Evolutionary conservation across 2,888 invertebrate genomes (phyloP).

Genomic region (Rhagonycha lutea): DNA sequence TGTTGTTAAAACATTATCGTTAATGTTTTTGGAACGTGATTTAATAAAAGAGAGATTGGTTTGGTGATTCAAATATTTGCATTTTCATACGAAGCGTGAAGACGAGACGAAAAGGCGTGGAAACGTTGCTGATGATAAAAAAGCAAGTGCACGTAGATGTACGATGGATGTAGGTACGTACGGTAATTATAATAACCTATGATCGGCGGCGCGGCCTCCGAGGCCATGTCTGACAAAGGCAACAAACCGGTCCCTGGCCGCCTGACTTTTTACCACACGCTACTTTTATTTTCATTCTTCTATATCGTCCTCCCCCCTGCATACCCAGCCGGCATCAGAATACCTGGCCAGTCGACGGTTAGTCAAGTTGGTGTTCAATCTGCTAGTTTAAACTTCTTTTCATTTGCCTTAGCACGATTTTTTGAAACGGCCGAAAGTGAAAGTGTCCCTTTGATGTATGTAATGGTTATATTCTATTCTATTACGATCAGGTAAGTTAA

Average conservation of each 20-base stretch:
- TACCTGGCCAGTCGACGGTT: constrained; percentile 36
- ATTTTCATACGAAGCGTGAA: constrained; percentile 24
- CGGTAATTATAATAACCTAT: constrained; percentile 46
- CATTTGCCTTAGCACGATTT: neutral
- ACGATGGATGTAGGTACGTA: constrained; percentile 38
- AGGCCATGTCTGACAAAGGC: constrained; percentile 40
- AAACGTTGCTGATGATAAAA: constrained; percentile 39
- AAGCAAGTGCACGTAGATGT: constrained; percentile 42
- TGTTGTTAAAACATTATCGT: neutral
- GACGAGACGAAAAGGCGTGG: constrained; percentile 31
- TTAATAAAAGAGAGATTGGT: neutral
- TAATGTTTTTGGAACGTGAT: neutral
- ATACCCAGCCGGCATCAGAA: constrained; percentile 33
- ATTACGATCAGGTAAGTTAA: neutral
- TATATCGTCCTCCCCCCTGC: constrained; percentile 28
- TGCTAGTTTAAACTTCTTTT: constrained; percentile 27
- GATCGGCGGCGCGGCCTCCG: constrained; percentile 42
- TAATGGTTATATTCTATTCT: neutral
- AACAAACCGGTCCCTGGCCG: constrained; percentile 36
- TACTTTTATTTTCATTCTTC: constrained; percentile 40
- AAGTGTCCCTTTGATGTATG: constrained; percentile 13
- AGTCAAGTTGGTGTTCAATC: constrained; percentile 30
- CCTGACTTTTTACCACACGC: constrained; percentile 38
- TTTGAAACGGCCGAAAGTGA: constrained; percentile 17
- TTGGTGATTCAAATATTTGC: constrained; percentile 13